Evolutionary conservation across 2,113 vertebrate genomes (phyloP).

Genomic region (Conger conger): DNA sequence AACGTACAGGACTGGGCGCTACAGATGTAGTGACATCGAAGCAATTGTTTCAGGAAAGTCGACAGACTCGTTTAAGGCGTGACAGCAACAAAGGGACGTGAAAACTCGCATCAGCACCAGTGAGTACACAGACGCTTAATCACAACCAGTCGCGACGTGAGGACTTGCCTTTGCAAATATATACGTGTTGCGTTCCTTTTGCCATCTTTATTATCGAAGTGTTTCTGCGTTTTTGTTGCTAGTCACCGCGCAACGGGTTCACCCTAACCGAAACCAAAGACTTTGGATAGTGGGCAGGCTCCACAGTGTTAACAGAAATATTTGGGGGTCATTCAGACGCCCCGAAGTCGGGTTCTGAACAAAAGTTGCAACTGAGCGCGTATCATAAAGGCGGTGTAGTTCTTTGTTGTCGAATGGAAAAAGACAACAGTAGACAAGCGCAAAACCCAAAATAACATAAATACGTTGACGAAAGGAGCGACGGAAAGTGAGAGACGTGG

Average conservation of each 20-base stretch:
- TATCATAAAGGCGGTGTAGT: neutral
- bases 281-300: neutral
- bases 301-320: neutral
- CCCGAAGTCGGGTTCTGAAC: neutral
- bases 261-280: slow-evolving; percentile 1
- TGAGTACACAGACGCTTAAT: slow-evolving; percentile 17
- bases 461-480: slow-evolving; percentile 33
- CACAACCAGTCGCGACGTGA: slow-evolving; percentile 41
- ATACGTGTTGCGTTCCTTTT: slow-evolving; percentile 23
- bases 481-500: slow-evolving; percentile 41
- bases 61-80: slow-evolving; percentile 47
- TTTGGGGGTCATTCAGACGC: neutral
- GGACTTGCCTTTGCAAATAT: slow-evolving; percentile 43
- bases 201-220: neutral
- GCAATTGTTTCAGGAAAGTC: slow-evolving; percentile 50
- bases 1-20: neutral
- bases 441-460: slow-evolving; percentile 41
- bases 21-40: neutral
- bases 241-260: neutral
- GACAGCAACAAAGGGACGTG: slow-evolving; percentile 60
- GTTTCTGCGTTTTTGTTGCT: neutral
- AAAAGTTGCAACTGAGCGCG: neutral
- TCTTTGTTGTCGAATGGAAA: slow-evolving; percentile 1
- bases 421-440: slow-evolving; percentile 31
- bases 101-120: slow-evolving; percentile 75